These are phyloP conservation scores for Teleogryllus oceanicus DNA, from an alignment of 2,888 invertebrate species.

Conservation along the genomic window DNA sequence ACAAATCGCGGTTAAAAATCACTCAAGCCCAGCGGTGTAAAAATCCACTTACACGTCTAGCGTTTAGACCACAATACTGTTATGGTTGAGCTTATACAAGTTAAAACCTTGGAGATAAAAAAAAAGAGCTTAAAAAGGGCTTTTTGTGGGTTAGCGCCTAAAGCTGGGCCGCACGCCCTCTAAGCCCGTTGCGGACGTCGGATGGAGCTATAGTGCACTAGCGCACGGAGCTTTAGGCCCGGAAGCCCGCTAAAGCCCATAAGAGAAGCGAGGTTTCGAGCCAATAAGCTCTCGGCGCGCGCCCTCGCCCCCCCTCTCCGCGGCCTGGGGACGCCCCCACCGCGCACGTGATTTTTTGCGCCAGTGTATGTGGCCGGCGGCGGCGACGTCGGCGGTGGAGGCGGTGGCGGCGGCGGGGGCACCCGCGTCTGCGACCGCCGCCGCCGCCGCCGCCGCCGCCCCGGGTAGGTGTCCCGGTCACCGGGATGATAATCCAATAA, in stretches of 20 bases:
- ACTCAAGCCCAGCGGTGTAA: background rate
- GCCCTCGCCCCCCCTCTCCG: conserved; percentile 39
- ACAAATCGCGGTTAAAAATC: conserved; percentile 22
- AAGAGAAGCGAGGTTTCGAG: conserved; percentile 29
- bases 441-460: conserved; percentile 40
- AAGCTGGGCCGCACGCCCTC: conserved; percentile 24
- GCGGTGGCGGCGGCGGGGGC: background rate
- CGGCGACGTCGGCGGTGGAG: background rate
- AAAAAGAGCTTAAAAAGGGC: conserved; percentile 30
- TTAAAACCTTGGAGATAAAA: conserved; percentile 23
- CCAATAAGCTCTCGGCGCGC: conserved; percentile 20
- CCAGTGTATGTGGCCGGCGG: background rate
- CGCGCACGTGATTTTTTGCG: conserved; percentile 18
- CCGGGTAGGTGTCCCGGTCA: background rate
- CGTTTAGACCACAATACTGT: conserved; percentile 29
- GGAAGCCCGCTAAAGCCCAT: conserved; percentile 31
- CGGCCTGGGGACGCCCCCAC: conserved; percentile 44
- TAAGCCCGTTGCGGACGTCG: conserved; percentile 19
- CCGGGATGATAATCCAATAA: conserved; percentile 18
- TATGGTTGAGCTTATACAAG: conserved; percentile 21
- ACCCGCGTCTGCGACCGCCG: conserved; percentile 39
- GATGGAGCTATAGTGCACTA: conserved; percentile 12
- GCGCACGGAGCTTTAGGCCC: conserved; percentile 28
- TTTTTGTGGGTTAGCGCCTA: conserved; percentile 29
- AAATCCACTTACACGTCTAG: conserved; percentile 18